Evolutionary conservation across 2,113 vertebrate species (phyloP).

Genomic region (Baryphthengus martii): DNA sequence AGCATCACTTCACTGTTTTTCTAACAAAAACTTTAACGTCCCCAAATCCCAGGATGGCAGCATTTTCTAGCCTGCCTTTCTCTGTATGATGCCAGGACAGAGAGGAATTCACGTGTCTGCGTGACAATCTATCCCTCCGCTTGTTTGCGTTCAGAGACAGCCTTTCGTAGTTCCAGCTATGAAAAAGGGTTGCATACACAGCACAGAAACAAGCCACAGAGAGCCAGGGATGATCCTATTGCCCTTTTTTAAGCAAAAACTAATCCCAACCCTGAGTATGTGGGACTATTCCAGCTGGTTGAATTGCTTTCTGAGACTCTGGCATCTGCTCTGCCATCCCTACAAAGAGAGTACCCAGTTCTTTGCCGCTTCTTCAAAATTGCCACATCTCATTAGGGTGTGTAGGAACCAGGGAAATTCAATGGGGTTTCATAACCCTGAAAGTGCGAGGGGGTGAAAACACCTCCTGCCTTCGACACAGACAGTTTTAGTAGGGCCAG

Average conservation of each 20-base stretch:
- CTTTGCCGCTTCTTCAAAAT: not conserved
- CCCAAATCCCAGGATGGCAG: fast-evolving
- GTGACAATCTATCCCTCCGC: not conserved
- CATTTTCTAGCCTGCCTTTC: not conserved
- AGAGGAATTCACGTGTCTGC: not conserved
- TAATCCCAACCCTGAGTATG: fast-evolving
- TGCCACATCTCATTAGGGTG: not conserved
- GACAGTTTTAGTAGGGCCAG: fast-evolving
- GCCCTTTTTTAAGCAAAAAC: too few relatives aligned
- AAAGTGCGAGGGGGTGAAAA: not conserved
- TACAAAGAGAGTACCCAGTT: not conserved
- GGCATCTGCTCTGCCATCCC: too few relatives aligned
- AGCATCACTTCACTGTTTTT: not conserved
- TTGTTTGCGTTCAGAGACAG: not conserved
- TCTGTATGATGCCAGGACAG: not conserved
- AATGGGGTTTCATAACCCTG: not conserved
- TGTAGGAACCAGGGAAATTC: not conserved
- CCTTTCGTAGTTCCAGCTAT: not conserved
- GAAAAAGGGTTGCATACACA: too few relatives aligned
- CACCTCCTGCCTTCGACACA: not conserved
- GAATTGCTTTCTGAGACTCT: not conserved
- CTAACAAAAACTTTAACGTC: not conserved
- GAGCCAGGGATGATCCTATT: not conserved
- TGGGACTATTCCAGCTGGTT: not conserved
- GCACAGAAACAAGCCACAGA: not conserved